Evolutionary conservation across 1,140 invertebrate genomes (phyloP).

Genomic region (Eumaeus atala): DNA sequence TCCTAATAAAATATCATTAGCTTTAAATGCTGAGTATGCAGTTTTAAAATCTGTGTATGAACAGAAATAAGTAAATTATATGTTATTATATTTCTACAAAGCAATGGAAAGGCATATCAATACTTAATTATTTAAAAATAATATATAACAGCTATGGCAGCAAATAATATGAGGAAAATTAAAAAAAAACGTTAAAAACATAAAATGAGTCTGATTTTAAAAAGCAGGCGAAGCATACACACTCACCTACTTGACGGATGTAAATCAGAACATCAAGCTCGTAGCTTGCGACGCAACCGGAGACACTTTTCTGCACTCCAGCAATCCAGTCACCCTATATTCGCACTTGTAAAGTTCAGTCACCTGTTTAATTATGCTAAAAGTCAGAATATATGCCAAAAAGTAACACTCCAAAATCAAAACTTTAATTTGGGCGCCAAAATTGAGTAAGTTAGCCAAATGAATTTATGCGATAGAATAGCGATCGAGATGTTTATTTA

Average conservation of each 20-base stretch:
- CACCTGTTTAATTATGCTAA: constrained; percentile 14
- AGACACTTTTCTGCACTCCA: constrained; percentile 45
- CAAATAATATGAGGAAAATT: no score
- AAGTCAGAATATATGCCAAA: constrained; percentile 19
- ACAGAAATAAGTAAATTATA: no score
- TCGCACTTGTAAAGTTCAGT: constrained; percentile 36
- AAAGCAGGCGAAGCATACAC: constrained; percentile 38
- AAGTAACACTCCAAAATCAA: constrained; percentile 13
- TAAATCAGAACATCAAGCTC: constrained; percentile 45
- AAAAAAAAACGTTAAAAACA: neutral
- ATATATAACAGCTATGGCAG: no score
- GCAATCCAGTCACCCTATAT: constrained; percentile 57
- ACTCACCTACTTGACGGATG: constrained; percentile 61
- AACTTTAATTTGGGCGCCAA: constrained; percentile 10
- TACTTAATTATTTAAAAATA: no score
- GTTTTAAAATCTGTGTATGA: no score
- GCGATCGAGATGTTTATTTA: constrained; percentile 3
- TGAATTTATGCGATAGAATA: neutral
- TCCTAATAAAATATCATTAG: no score
- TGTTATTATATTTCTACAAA: no score
- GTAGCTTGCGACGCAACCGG: constrained; percentile 36
- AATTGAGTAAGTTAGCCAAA: neutral
- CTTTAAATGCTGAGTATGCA: no score
- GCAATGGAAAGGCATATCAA: no score
- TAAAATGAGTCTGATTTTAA: constrained; percentile 33